These are phyloP conservation scores for Ophioderma brevispina DNA, from an alignment of 35 echinoderm and acorn worm species.

Conservation along the genomic window DNA sequence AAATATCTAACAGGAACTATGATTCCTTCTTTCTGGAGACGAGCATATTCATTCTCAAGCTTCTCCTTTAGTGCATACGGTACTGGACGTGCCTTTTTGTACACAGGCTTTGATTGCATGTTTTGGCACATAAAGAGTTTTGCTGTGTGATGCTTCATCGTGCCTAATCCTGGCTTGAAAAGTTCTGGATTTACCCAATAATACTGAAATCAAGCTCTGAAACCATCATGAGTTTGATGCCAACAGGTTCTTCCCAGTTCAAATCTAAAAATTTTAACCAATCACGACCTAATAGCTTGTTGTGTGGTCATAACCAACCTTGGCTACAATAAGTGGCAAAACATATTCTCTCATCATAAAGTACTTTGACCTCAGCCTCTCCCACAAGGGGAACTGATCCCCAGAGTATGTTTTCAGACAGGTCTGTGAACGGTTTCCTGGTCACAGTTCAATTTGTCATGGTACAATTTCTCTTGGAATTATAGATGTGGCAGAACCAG, in stretches of 20 bases:
- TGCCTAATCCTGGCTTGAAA: not conserved
- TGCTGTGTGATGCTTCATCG: not conserved
- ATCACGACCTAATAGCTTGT: not conserved
- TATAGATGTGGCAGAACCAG: not conserved
- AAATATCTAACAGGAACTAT: not conserved
- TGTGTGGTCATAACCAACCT: not conserved
- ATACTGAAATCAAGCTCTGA: not conserved
- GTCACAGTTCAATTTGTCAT: not conserved
- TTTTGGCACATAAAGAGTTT: not conserved
- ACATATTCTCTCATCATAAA: not conserved
- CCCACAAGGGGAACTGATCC: not conserved
- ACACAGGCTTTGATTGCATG: no score
- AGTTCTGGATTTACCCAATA: not conserved
- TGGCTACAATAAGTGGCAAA: not conserved
- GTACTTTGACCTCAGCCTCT: not conserved
- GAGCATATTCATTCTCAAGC: not conserved
- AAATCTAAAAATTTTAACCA: not conserved
- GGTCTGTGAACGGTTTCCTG: not conserved
- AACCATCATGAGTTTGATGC: not conserved
- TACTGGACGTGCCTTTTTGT: no score
- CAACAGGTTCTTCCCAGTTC: not conserved
- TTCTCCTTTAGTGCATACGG: not conserved
- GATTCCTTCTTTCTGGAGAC: not conserved
- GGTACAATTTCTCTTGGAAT: not conserved
- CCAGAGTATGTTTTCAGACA: not conserved